Percentiles rank a stretch among this genome's conserved stretches.
phyloP scores from a whole-genome alignment of 2,113 vertebrate genomes.

The Ariopsis seemanni region DNA sequence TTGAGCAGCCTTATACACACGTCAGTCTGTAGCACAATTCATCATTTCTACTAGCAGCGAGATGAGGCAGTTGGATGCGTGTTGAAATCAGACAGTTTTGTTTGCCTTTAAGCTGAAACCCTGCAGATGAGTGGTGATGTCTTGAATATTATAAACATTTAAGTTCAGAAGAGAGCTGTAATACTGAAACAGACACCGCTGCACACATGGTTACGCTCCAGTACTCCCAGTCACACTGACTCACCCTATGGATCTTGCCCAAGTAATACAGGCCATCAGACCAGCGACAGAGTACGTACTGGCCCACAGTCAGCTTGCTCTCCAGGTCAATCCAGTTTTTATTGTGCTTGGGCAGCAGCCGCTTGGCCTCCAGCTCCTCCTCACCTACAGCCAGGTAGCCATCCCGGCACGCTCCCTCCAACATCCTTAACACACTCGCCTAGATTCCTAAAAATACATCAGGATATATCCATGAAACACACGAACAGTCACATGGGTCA shows the following conservation, averaged over 20 bases:
- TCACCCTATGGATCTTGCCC: conserved; percentile 93
- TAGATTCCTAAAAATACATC: not conserved
- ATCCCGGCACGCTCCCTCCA: conserved; percentile 67
- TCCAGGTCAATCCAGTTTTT: conserved; percentile 71
- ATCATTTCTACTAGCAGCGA: not conserved
- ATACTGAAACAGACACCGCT: not conserved
- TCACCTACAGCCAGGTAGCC: conserved; percentile 58
- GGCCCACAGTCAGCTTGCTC: conserved; percentile 82
- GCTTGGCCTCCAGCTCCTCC: conserved; percentile 60
- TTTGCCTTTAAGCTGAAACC: not conserved
- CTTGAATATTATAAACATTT: not conserved
- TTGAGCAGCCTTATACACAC: not conserved
- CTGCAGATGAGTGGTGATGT: not conserved
- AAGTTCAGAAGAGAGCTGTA: not conserved
- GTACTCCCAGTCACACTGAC: not conserved
- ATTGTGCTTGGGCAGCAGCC: conserved; percentile 58
- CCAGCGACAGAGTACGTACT: conserved; percentile 94
- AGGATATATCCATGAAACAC: not conserved
- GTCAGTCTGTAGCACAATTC: not conserved
- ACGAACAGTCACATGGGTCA: not conserved
- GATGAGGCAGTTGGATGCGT: not conserved
- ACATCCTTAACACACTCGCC: conserved; percentile 71
- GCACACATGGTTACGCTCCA: not conserved
- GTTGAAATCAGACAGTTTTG: not conserved
- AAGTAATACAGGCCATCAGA: conserved; percentile 95